A percentile compares a stretch with the other conserved stretches of the same genome.
phyloP scores from a whole-genome alignment of 1,140 invertebrate genomes.

The Aphidius ervi region DNA sequence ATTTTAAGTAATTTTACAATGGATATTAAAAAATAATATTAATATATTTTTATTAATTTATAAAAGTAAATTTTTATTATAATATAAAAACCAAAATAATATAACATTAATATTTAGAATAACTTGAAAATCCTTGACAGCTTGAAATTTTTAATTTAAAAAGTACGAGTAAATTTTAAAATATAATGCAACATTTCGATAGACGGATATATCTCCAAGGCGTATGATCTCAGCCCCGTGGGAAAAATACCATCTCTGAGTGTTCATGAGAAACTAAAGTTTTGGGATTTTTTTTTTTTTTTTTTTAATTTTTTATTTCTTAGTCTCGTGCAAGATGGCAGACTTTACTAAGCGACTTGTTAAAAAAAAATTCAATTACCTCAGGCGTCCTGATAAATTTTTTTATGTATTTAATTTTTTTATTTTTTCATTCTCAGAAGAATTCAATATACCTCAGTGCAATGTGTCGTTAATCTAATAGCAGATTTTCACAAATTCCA shows the following conservation, averaged over 20 bases:
- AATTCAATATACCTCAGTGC: background rate
- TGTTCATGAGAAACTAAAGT: background rate
- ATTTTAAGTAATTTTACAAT: too few species aligned
- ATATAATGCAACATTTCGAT: constrained; percentile 5
- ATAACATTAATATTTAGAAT: too few species aligned
- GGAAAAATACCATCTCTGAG: constrained; percentile 1
- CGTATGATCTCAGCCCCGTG: background rate
- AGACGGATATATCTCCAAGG: background rate
- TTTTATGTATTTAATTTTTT: too few species aligned
- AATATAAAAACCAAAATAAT: too few species aligned
- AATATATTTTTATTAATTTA: too few species aligned
- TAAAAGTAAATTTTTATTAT: too few species aligned
- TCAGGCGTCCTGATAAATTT: background rate
- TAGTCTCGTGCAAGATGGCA: background rate
- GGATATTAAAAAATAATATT: too few species aligned
- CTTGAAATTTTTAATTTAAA: too few species aligned
- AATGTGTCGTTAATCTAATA: constrained; percentile 3
- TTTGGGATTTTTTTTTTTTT: background rate
- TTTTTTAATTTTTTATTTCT: background rate
- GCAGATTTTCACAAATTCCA: background rate
- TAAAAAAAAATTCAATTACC: background rate
- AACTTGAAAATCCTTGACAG: too few species aligned
- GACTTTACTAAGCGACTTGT: background rate
- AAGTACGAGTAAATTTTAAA: too few species aligned
- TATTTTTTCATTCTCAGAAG: too few species aligned